Percentiles rank a stretch among this genome's conserved stretches.
These are phyloP conservation scores for Athene noctua DNA, from an alignment of 2,113 vertebrate genomes.

Conservation along the genomic window DNA sequence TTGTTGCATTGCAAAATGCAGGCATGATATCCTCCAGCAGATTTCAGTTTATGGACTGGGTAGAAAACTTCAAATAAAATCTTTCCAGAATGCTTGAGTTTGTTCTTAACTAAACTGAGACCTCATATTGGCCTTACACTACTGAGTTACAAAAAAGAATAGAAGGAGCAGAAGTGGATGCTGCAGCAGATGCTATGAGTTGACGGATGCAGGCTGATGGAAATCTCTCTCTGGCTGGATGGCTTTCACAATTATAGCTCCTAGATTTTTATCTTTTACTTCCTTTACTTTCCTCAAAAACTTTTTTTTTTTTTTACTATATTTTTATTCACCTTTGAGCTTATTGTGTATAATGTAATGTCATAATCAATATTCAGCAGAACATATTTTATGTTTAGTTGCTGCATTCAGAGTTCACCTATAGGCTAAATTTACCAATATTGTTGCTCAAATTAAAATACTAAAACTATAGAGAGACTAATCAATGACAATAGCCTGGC, in stretches of 20 bases:
- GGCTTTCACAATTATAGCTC: neutral
- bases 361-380: neutral
- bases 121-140: neutral
- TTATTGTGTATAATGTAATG: neutral
- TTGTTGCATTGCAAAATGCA: neutral
- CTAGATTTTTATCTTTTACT: neutral
- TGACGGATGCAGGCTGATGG: neutral
- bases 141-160: neutral
- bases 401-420: neutral
- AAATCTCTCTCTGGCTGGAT: neutral
- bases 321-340: neutral
- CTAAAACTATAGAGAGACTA: neutral
- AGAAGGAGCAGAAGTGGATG: neutral
- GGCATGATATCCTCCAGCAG: neutral
- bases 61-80: neutral
- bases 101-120: neutral
- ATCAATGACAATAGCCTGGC: neutral
- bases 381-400: neutral
- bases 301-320: neutral
- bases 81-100: neutral
- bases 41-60: neutral
- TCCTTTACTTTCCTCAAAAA: neutral
- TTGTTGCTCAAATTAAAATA: neutral
- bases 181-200: neutral
- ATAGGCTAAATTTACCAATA: neutral